Conservation (phyloP, 2,888 invertebrate genomes). For the Trichopria drosophilae region DNA sequence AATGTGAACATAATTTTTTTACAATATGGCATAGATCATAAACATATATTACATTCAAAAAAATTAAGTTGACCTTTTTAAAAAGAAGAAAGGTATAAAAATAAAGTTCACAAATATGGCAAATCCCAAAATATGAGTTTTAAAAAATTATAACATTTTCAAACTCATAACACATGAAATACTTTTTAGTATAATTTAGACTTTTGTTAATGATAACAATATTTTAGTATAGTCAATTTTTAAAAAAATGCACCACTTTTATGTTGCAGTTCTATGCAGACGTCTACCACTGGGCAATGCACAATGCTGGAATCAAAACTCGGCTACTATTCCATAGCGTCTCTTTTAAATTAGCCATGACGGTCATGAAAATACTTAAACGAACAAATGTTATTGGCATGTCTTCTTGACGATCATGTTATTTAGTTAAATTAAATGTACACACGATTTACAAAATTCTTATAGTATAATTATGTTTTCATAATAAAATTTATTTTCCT, state of each 20-base stretch:
- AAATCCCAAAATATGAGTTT: too few species aligned
- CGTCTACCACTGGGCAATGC: slow-evolving; percentile 70
- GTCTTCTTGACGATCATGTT: slow-evolving; percentile 60
- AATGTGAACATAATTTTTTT: too few species aligned
- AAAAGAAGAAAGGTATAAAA: too few species aligned
- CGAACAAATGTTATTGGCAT: slow-evolving; percentile 68
- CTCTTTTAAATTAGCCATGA: slow-evolving; percentile 65
- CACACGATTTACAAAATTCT: too few species aligned
- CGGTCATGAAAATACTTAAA: slow-evolving; percentile 65
- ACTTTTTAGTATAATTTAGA: too few species aligned
- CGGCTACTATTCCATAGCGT: slow-evolving; percentile 63
- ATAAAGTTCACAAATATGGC: too few species aligned
- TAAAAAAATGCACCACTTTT: background rate
- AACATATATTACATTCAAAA: too few species aligned
- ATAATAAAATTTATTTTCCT: background rate
- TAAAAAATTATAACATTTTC: too few species aligned
- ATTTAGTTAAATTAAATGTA: too few species aligned
- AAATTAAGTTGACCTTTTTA: too few species aligned
- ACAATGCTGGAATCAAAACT: slow-evolving; percentile 66
- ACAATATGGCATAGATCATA: too few species aligned
- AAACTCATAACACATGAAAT: too few species aligned
- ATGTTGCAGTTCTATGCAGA: slow-evolving; percentile 71
- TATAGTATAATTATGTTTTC: background rate
- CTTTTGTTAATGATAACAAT: slow-evolving; percentile 4
- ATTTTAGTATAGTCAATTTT: background rate